Evolutionary conservation across 92 coral and sea anemone species (phyloP).

Genomic region (Pocillopora meandrina): DNA sequence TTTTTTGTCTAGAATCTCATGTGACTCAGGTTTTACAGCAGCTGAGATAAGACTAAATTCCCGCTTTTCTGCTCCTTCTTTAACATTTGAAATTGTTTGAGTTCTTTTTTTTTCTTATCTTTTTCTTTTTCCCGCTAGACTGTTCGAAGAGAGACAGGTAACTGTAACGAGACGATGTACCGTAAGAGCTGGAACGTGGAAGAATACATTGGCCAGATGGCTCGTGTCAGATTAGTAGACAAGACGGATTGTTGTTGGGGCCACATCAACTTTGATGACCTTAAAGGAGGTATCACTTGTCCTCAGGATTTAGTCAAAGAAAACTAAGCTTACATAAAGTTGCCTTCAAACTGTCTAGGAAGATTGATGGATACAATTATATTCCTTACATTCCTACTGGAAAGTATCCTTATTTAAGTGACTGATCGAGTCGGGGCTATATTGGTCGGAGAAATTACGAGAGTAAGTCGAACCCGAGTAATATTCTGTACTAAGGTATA

Average conservation of each 20-base stretch:
- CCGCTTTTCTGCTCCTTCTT: background rate
- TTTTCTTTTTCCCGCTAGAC: background rate
- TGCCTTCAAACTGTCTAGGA: too few relatives aligned
- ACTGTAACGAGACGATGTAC: constrained; percentile 53
- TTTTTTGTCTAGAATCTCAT: too few relatives aligned
- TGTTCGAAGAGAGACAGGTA: constrained; percentile 48
- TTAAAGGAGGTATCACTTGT: background rate
- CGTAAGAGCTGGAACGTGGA: constrained; percentile 48
- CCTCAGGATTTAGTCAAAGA: background rate
- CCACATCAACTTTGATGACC: constrained; percentile 30
- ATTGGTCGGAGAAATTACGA: too few relatives aligned
- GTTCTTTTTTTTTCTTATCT: background rate
- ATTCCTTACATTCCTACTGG: too few relatives aligned
- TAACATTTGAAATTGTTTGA: background rate
- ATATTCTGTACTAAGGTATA: too few relatives aligned
- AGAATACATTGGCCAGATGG: constrained; percentile 47
- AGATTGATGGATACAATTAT: too few relatives aligned
- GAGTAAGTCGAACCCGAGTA: too few relatives aligned
- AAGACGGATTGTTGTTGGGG: constrained; percentile 47
- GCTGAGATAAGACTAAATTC: background rate
- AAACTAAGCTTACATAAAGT: background rate
- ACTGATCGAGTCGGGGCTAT: too few relatives aligned
- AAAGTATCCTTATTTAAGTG: too few relatives aligned
- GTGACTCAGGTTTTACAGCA: too few relatives aligned
- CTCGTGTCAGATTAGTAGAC: constrained; percentile 56